Evolutionary conservation across 2,888 invertebrate genomes (phyloP), one percentile per base, ranked within the genome.

Genomic region (Branchellion lobata): DNA sequence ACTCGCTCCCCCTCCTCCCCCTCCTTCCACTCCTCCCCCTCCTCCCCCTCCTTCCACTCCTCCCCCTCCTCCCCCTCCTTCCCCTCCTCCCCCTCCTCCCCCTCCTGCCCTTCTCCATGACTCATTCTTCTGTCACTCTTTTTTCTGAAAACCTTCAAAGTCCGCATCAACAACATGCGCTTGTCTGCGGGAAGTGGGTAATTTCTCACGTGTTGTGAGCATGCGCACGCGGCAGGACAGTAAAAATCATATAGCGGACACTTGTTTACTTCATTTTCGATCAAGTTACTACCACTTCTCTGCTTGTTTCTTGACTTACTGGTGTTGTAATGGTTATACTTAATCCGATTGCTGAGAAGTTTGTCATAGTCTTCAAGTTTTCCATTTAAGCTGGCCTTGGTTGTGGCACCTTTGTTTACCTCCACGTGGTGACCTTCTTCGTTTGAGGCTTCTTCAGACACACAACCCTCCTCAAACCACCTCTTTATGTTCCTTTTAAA

Each of bases 401-500:
- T 21, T 51, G 14, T 51, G 51, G 51, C 14, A 51, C 21, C 21
- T 18, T 18, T 51, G 21, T 51, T 51, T 51, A 51, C 21, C 14
- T 51, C 21, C 14, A 51, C 21, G 51, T 51, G 14, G 51, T 51
- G 14, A 18, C 21, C n/a, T n/a, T n/a, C n/a, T n/a, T n/a, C n/a
- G n/a, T n/a, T n/a, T n/a, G n/a, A n/a, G n/a, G n/a, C n/a, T n/a
- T n/a, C n/a, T n/a, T n/a, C n/a, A n/a, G n/a, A n/a, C n/a, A 72
- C 36, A 34, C 77, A 77, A 57, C 57, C 34, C 5, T 33, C 21
- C 1, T n/a, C 24, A 33, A 34, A 14, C 77, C 77, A 77, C 1
- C 1, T 34, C 18, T 34, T 18, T 33, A 77, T 18, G 65, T 77
- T 77, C 34, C 21, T 27, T 36, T 57, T 34, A 33, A 77, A 77